Evolutionary conservation across 2,888 invertebrate species (phyloP).

Genomic region (Protodeltote pygarga): DNA sequence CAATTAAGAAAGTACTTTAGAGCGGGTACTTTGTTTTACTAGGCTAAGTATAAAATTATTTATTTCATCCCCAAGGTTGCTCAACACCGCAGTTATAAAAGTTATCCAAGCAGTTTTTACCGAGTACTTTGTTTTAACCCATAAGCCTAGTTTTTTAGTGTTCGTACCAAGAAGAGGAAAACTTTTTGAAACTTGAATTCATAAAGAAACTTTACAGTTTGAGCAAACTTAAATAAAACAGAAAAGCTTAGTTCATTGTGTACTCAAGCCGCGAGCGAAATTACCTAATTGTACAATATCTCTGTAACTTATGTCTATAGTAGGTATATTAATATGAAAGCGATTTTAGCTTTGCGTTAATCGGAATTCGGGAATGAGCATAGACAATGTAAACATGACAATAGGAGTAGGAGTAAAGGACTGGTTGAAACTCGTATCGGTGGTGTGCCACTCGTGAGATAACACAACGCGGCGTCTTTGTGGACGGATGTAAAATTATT

Average conservation of each 20-base stretch:
- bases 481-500: conserved; percentile 82
- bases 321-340: conserved; percentile 58
- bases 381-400: conserved; percentile 86
- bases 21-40: too few relatives aligned
- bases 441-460: conserved; percentile 82
- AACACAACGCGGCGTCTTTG: conserved; percentile 80
- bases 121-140: conserved; percentile 41
- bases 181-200: conserved; percentile 54
- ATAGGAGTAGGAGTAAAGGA: conserved; percentile 75
- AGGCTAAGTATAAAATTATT: conserved; percentile 9
- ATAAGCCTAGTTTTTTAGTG: conserved; percentile 49
- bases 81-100: conserved; percentile 33
- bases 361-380: conserved; percentile 82
- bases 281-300: conserved; percentile 39
- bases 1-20: too few relatives aligned
- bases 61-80: conserved; percentile 28
- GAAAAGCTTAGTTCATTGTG: conserved; percentile 40
- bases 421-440: conserved; percentile 77
- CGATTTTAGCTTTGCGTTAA: conserved; percentile 74
- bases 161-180: conserved; percentile 49
- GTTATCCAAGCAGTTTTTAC: conserved; percentile 34
- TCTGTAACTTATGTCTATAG: conserved; percentile 39
- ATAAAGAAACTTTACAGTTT: conserved; percentile 55
- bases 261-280: conserved; percentile 30
- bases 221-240: conserved; percentile 56